Conservation (phyloP, 1,140 invertebrate species). For the Spodoptera frugiperda region DNA sequence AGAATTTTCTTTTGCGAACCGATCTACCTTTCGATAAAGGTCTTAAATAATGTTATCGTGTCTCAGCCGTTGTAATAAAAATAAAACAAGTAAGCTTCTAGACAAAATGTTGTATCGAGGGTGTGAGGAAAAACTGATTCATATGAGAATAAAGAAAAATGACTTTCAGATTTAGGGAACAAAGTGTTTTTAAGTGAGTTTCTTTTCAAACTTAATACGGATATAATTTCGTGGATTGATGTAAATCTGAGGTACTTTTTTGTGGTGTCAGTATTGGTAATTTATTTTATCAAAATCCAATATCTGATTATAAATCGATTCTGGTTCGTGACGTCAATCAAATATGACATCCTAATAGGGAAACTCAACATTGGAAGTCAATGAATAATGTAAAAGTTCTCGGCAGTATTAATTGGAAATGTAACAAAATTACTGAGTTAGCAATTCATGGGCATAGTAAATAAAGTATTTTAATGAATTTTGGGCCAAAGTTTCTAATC, state of each 20-base stretch:
- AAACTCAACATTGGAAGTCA: slow-evolving; percentile 14
- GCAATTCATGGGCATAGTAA: not conserved
- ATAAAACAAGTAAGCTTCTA: slow-evolving; percentile 55
- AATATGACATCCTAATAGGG: slow-evolving; percentile 23
- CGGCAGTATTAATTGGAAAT: slow-evolving; percentile 23
- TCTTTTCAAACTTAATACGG: no score
- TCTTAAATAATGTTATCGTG: slow-evolving; percentile 66
- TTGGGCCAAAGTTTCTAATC: not conserved
- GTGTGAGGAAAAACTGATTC: slow-evolving; percentile 33
- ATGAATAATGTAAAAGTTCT: slow-evolving; percentile 32
- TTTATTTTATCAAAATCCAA: not conserved
- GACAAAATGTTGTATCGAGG: slow-evolving; percentile 37
- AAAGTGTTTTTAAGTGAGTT: no score
- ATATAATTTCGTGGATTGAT: not conserved
- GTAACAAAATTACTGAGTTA: slow-evolving; percentile 21
- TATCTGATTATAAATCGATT: not conserved
- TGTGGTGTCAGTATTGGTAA: not conserved
- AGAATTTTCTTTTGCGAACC: slow-evolving; percentile 54
- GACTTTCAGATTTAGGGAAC: slow-evolving; percentile 18
- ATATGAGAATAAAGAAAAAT: slow-evolving; percentile 19
- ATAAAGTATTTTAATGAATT: slow-evolving; percentile 19
- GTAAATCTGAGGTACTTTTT: not conserved
- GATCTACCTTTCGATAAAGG: slow-evolving; percentile 60
- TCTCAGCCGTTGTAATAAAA: slow-evolving; percentile 61
- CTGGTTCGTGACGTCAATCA: not conserved